These are phyloP conservation scores for Coelopa pilipes DNA, from an alignment of 2,888 invertebrate species.

Conservation along the genomic window DNA sequence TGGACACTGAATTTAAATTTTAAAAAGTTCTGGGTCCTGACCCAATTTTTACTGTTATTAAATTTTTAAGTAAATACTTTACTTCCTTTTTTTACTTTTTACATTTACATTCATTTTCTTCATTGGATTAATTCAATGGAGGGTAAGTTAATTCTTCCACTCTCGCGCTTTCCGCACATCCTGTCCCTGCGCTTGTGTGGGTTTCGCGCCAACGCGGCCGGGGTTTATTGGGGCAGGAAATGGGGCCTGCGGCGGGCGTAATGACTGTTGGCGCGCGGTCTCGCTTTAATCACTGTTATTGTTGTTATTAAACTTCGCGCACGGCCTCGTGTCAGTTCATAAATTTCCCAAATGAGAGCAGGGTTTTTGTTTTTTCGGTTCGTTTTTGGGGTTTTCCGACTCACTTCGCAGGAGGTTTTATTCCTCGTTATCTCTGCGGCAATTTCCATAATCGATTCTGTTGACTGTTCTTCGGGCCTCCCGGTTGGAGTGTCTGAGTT, in stretches of 20 bases:
- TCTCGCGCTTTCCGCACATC: neutral
- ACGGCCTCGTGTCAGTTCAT: conserved; percentile 3
- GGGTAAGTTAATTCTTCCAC: neutral
- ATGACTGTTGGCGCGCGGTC: neutral
- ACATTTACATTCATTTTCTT: no score
- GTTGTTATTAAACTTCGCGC: conserved; percentile 13
- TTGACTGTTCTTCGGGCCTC: neutral
- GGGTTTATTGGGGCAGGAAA: no score
- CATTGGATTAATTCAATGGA: neutral
- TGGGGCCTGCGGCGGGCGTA: neutral
- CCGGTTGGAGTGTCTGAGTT: neutral
- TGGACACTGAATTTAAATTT: no score
- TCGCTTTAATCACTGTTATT: neutral
- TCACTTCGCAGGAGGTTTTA: neutral
- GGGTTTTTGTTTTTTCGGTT: no score
- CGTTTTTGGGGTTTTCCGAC: neutral
- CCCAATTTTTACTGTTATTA: no score
- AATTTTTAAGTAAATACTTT: no score
- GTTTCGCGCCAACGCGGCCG: neutral
- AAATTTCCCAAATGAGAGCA: neutral
- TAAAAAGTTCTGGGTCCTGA: no score
- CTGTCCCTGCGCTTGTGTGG: neutral
- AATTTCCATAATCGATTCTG: conserved; percentile 4
- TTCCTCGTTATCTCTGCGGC: neutral
- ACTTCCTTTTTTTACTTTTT: no score